These are phyloP conservation scores for Chaetura pelagica DNA, from an alignment of 2,113 vertebrate species.

Conservation along the genomic window DNA sequence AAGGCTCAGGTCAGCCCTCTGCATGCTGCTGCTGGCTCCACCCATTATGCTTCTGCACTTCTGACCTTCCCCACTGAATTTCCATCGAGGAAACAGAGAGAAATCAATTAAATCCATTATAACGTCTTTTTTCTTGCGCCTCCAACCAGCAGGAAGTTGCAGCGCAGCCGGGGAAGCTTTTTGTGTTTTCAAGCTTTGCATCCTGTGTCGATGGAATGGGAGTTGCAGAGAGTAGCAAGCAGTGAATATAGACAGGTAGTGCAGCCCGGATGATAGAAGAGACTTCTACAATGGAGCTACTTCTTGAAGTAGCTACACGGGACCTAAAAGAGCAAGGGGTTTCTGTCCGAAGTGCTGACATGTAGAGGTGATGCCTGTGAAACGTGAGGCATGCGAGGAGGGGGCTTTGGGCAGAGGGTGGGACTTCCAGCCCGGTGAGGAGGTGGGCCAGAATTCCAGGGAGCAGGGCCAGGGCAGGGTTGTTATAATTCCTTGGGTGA, in stretches of 20 bases:
- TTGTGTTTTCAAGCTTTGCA: background rate
- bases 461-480: slow-evolving; percentile 67
- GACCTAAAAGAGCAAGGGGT: background rate
- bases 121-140: accelerated
- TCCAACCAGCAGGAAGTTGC: accelerated
- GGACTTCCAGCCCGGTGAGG: slow-evolving; percentile 48
- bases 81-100: accelerated
- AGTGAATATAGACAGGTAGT: accelerated
- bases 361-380: background rate
- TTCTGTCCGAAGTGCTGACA: background rate
- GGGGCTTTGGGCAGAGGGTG: slow-evolving; percentile 55
- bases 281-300: accelerated
- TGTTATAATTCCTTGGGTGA: slow-evolving; percentile 67
- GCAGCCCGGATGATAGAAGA: background rate
- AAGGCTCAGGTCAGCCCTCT: background rate
- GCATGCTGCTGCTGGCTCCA: accelerated
- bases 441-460: slow-evolving; percentile 26
- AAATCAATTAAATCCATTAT: background rate
- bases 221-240: background rate
- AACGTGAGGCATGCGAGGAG: background rate
- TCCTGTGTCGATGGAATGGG: background rate
- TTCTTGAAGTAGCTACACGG: background rate
- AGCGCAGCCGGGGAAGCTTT: background rate
- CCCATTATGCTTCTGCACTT: background rate
- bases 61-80: background rate